These are phyloP conservation scores for Notodonta dromedarius DNA, from an alignment of 2,888 invertebrate genomes.

Conservation along the genomic window DNA sequence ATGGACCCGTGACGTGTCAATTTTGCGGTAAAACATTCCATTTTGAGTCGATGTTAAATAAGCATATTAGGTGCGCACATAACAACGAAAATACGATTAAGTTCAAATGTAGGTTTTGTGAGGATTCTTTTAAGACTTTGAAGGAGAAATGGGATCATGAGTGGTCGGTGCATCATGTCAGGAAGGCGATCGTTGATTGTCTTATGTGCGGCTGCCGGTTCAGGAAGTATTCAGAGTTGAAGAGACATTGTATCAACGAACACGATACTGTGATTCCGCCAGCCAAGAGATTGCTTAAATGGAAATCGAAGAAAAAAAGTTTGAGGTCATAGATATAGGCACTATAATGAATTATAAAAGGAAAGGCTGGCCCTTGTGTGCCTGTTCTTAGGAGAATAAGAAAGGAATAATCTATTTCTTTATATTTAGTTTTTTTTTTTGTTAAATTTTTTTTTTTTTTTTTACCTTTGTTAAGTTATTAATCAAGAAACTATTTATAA, in stretches of 20 bases:
- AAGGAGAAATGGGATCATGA: slow-evolving; percentile 81
- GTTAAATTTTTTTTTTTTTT: slow-evolving; percentile 8
- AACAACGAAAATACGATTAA: slow-evolving; percentile 46
- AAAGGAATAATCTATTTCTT: background rate
- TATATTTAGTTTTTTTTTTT: background rate
- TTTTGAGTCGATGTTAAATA: slow-evolving; percentile 74
- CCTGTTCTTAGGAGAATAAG: background rate
- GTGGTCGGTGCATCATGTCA: slow-evolving; percentile 70
- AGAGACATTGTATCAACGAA: slow-evolving; percentile 57
- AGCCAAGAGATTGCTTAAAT: slow-evolving; percentile 57
- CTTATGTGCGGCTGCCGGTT: slow-evolving; percentile 66
- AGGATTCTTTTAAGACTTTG: slow-evolving; percentile 56
- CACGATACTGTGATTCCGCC: slow-evolving; percentile 62
- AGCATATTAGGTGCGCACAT: slow-evolving; percentile 69
- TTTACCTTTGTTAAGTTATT: background rate
- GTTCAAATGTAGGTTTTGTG: slow-evolving; percentile 68
- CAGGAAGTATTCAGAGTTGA: slow-evolving; percentile 72
- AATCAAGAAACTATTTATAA: too few species aligned
- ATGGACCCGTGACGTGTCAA: slow-evolving; percentile 59
- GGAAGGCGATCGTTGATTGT: slow-evolving; percentile 74
- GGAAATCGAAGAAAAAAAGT: slow-evolving; percentile 24
- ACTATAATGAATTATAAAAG: background rate
- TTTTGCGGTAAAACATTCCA: slow-evolving; percentile 67
- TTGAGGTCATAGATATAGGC: slow-evolving; percentile 8
- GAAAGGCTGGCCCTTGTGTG: background rate